Evolutionary conservation across 2,888 invertebrate species (phyloP), one percentile per base, ranked within the genome.

Genomic region (Rotaria sp.): DNA sequence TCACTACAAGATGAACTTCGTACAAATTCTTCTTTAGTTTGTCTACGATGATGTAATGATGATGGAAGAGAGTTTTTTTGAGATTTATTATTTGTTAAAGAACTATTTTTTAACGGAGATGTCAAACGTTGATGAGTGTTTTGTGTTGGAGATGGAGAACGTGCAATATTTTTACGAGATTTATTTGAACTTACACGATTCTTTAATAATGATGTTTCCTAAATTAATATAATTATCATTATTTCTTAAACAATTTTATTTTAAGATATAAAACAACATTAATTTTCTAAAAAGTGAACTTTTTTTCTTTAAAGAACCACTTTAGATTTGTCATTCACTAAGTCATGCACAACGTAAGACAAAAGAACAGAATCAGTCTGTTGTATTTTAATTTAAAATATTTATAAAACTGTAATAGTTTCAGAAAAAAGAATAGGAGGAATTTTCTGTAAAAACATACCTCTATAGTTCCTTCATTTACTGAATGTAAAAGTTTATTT

Each of bases 1-100:
- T 80, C 80, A 45, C 26, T n/a, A 45, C 80, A 80, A 11, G 80
- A 80, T 80, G 80, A 80, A 80, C 80, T 80, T 45, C 45, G 80
- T 5, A 45, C 4, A 0, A 41, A n/a, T 45, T 45, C n/a, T 15
- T 80, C 13, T 41, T 75, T 45, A 41, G 26, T 75, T 45, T 4
- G 8, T 45, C 0, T 38, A 41, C 24, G 38, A 18, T 13, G 41
- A 67, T 35, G 35, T 10, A 52, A 4, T 21, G 52, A 24, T 52
- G 24, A 52, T 24, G 30, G 8, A 8, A 26, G 8, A 26, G 55
- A 26, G 4, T 55, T 67, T 35, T 67, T 30, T 67, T 10, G 30
- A 67, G 30, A 18, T 35, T 59, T 59, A 21, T 59, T 59, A 26
- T 59, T 59, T 59, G n/a, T n/a, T 59, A n/a, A 30, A 11, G 13